Percentiles rank a stretch among this genome's conserved stretches.
Conservation (phyloP, 2,888 invertebrate species). For the Mylabris sibirica region DNA sequence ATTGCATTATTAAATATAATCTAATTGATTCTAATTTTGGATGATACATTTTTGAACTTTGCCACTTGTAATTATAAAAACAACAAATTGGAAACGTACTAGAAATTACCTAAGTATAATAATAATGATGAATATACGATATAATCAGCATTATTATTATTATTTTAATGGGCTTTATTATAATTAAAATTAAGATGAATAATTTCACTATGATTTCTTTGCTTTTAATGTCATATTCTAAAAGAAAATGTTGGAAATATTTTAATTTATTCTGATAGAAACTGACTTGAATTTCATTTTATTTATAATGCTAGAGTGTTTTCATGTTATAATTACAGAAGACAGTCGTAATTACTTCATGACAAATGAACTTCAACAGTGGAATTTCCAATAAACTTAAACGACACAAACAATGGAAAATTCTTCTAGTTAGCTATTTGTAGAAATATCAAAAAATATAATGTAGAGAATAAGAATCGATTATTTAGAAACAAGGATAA, state of each 20-base stretch:
- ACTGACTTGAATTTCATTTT: neutral
- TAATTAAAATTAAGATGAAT: neutral
- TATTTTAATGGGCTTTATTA: neutral
- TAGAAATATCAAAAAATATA: no score
- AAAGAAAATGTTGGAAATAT: neutral
- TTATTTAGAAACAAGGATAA: no score
- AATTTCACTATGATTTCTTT: neutral
- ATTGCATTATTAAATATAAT: neutral
- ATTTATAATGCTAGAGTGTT: neutral
- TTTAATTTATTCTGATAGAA: neutral
- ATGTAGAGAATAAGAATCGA: no score
- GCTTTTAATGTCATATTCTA: neutral
- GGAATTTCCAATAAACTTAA: neutral
- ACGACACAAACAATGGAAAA: neutral
- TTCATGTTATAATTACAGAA: neutral
- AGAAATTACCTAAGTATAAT: neutral
- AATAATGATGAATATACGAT: neutral
- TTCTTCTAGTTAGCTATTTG: no score
- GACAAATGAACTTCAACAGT: neutral
- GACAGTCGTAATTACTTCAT: neutral
- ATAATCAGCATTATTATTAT: neutral
- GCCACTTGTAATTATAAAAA: neutral
- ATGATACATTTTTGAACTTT: neutral
- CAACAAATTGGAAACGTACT: neutral
- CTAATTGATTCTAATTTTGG: conserved; percentile 1